Conservation (phyloP, 2,797 vertebrate genomes). For the Notoglanidium macrostoma region DNA sequence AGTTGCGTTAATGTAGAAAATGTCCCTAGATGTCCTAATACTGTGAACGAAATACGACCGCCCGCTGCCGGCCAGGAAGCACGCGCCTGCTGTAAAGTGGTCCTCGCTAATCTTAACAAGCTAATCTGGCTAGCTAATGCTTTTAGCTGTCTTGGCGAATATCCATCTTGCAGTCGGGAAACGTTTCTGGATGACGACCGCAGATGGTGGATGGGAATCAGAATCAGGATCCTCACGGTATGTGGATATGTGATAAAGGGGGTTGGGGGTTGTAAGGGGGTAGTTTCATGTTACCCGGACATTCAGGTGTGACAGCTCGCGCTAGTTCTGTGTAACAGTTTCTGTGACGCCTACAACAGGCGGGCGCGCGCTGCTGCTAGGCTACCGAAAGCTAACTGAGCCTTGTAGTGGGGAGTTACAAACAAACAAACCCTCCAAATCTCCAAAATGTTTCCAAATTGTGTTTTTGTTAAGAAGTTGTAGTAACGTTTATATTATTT, state of each 20-base stretch:
- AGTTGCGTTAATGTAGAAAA: neutral
- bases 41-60: neutral
- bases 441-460: neutral
- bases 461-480: neutral
- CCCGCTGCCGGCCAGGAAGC: neutral
- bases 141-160: too few species aligned
- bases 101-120: slow-evolving; percentile 2
- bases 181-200: neutral
- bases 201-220: slow-evolving; percentile 49
- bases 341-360: slow-evolving; percentile 15
- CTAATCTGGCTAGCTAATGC: neutral
- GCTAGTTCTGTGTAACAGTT: neutral
- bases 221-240: slow-evolving; percentile 53
- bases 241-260: slow-evolving; percentile 15
- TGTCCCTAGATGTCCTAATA: neutral
- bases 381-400: neutral
- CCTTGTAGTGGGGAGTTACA: too few species aligned
- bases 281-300: neutral
- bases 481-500: neutral
- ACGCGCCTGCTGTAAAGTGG: neutral
- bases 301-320: neutral
- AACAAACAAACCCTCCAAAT: neutral
- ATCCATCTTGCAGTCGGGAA: slow-evolving; percentile 4
- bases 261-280: too few species aligned
- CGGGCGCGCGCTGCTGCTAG: neutral